Percentiles rank a stretch among this genome's conserved stretches.
phyloP scores from a whole-genome alignment of 2,113 vertebrate species.

The Gopherus evgoodei region DNA sequence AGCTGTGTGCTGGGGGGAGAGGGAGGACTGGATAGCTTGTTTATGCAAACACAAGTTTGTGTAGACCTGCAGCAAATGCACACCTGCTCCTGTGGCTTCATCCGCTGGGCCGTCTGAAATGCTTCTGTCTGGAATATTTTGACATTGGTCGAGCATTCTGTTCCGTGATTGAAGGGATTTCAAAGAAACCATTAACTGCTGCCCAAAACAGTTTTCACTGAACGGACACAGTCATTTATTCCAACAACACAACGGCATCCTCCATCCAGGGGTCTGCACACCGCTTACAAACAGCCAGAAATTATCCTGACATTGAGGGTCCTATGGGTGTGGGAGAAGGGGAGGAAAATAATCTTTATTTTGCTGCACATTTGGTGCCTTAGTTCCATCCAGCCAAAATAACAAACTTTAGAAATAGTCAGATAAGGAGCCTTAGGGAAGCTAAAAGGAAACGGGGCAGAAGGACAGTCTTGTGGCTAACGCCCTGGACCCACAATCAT shows the following conservation, averaged over 20 bases:
- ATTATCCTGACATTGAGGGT: neutral
- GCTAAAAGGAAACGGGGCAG: neutral
- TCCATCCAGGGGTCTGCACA: neutral
- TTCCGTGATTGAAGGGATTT: neutral
- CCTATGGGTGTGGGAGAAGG: neutral
- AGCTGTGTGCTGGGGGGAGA: neutral
- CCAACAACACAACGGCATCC: neutral
- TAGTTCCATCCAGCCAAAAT: no score
- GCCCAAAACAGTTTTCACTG: neutral
- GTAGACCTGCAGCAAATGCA: neutral
- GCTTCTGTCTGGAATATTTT: neutral
- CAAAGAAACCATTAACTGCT: neutral
- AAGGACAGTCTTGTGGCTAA: neutral
- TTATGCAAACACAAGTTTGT: neutral
- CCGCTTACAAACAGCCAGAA: neutral
- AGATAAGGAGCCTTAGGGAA: neutral
- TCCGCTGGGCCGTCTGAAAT: neutral
- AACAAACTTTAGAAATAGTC: neutral
- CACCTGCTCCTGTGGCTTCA: neutral
- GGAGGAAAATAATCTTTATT: neutral
- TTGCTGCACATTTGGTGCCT: neutral
- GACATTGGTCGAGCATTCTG: neutral
- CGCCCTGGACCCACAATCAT: neutral
- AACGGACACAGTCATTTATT: neutral
- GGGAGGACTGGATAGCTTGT: neutral